These are phyloP conservation scores for Columba guinea DNA, from an alignment of 2,797 vertebrate genomes.

Conservation along the genomic window DNA sequence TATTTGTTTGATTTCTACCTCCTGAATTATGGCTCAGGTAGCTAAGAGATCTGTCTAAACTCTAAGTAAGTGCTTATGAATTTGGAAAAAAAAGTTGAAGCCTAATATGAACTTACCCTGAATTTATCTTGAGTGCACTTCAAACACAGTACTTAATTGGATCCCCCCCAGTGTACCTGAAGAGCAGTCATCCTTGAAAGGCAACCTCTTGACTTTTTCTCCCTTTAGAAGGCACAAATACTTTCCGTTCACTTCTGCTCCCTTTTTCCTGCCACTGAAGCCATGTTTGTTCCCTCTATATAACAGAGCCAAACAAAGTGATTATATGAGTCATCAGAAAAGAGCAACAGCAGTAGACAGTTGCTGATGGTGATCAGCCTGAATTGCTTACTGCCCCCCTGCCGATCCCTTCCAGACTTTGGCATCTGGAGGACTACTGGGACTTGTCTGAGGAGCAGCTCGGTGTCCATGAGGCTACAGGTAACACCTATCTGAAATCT, in stretches of 20 bases:
- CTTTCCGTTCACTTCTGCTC: conserved; percentile 13
- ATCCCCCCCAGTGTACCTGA: neutral
- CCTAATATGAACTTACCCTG: neutral
- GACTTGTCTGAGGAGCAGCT: neutral
- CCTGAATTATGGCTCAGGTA: neutral
- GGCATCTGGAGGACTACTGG: neutral
- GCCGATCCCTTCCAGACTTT: neutral
- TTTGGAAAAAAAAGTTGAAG: neutral
- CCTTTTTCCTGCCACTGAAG: neutral
- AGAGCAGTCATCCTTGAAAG: neutral
- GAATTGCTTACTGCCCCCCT: neutral
- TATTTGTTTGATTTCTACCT: neutral
- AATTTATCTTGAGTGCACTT: neutral
- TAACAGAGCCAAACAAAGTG: neutral
- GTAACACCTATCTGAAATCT: neutral
- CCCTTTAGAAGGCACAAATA: neutral
- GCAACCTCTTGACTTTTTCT: neutral
- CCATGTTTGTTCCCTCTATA: neutral
- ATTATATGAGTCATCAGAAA: conserved; percentile 48
- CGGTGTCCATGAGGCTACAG: neutral
- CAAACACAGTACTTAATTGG: neutral
- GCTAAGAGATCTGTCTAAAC: neutral
- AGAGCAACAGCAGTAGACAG: neutral
- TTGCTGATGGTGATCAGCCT: neutral
- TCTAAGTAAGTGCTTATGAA: neutral